Evolutionary conservation across 2,113 vertebrate genomes (phyloP), one percentile per base, ranked within the genome.

Genomic region (Prietella phreatophila): DNA sequence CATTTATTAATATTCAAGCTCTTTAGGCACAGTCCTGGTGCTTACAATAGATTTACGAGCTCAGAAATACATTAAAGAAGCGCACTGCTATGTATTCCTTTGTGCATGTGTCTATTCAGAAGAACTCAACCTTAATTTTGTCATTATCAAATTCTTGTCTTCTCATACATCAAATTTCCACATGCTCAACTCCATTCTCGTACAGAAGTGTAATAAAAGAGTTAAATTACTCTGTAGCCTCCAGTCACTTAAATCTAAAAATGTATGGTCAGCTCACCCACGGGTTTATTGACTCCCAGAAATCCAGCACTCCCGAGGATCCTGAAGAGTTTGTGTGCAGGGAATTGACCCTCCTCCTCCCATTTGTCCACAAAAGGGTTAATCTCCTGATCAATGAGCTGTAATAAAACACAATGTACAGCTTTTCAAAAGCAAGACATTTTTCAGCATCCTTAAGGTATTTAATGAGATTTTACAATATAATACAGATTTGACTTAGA

Each of bases 371-470:
- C 96, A 88, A 95, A 93, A 2, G 95, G 95, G 91, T 97, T 96
- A 89, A 97, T 97, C 84, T 97, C 96, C 89, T 96, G 94, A 87
- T 97, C 94, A 17, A 96, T 96, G 82, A 97, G 95, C 96, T 96
- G 90, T 2, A 91, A 36, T 91, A 27, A 80, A 50, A 76, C 1
- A 69, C 9, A 14, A 50, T 27, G 8, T 14, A n/a, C 42, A 78
- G 75, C 25, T 50, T 76, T 27, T 69, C 4, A 14, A 33, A 39
- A 42, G 19, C 7, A 42, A 67, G 17, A 25, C 17, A 47, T 8
- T 25, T 42, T 27, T 39, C 11, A 47, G 39, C 27, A 27, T 47
- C 14, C 13, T 5, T 30, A 69, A 33, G 0, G 22, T 14, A 67
- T 30, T 10, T n/a, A n/a, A 27, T 39, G 69, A 73, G 69, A 50